Percentiles rank a stretch among this genome's conserved stretches.
phyloP scores from a whole-genome alignment of 1,140 invertebrate genomes.

The Cyphomyrmex costatus region DNA sequence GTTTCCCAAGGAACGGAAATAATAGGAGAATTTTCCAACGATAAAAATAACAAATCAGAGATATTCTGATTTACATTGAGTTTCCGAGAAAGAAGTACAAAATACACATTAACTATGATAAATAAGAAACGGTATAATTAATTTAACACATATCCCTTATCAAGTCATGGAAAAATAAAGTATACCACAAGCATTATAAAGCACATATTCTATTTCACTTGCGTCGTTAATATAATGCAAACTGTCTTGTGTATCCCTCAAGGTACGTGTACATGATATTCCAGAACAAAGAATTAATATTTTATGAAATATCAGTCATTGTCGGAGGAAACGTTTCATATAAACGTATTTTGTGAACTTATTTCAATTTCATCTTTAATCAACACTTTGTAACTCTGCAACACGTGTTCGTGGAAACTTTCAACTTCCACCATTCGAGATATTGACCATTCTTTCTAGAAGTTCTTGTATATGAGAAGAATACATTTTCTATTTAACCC shows the following conservation, averaged over 20 bases:
- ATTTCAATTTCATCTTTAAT: conserved; percentile 20
- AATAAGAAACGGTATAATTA: conserved; percentile 12
- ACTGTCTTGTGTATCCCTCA: background rate
- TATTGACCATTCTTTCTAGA: conserved; percentile 15
- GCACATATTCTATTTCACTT: background rate
- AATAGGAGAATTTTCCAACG: background rate
- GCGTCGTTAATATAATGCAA: conserved; percentile 31
- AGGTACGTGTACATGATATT: background rate
- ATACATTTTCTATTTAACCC: background rate
- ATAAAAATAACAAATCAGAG: conserved; percentile 16
- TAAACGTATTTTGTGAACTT: conserved; percentile 1
- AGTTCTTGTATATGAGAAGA: background rate
- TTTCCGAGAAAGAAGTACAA: background rate
- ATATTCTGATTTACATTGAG: conserved; percentile 12
- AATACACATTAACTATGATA: background rate
- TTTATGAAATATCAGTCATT: background rate
- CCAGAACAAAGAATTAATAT: background rate
- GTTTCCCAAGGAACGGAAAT: background rate
- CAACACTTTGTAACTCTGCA: conserved; percentile 1
- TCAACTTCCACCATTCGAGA: background rate
- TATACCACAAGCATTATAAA: background rate
- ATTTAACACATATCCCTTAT: background rate
- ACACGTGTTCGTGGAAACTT: background rate
- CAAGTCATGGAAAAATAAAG: background rate
- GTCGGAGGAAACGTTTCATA: background rate